phyloP scores from a whole-genome alignment of 2,888 invertebrate species.

The Leucophenga montana region DNA sequence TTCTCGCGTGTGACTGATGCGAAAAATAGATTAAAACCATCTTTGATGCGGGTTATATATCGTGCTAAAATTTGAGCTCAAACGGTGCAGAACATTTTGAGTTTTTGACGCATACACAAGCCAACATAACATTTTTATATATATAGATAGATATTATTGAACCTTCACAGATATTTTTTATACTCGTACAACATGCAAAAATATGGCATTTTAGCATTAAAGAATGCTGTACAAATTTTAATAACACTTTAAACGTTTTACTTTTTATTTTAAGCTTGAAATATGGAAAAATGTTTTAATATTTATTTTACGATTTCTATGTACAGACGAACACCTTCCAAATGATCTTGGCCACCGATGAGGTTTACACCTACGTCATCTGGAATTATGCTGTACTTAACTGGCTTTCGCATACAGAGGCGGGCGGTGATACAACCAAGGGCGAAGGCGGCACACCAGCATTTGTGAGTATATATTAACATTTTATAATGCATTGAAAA shows the following conservation, averaged over 20 bases:
- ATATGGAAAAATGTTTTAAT: conserved; percentile 1
- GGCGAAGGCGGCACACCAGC: conserved; percentile 92
- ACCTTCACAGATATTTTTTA: background rate
- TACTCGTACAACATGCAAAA: background rate
- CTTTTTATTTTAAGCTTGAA: background rate
- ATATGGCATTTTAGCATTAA: too few relatives aligned
- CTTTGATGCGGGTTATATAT: too few relatives aligned
- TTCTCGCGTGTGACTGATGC: too few relatives aligned
- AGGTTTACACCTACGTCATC: conserved; percentile 94
- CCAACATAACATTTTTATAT: too few relatives aligned
- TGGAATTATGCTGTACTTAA: conserved; percentile 93
- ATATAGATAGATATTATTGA: too few relatives aligned
- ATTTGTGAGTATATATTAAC: conserved; percentile 81
- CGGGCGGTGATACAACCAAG: conserved; percentile 88
- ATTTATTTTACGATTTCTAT: conserved; percentile 23
- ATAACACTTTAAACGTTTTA: background rate
- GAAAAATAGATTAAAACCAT: too few relatives aligned
- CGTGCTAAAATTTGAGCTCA: too few relatives aligned
- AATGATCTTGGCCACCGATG: conserved; percentile 92
- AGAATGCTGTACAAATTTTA: conserved; percentile 7
- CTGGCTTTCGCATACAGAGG: conserved; percentile 94
- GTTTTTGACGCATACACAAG: too few relatives aligned
- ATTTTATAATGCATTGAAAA: background rate
- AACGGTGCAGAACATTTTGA: too few relatives aligned
- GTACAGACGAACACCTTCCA: conserved; percentile 94